Evolutionary conservation across 2,888 invertebrate species (phyloP), one percentile per base, ranked within the genome.

Genomic region (Polymixis flavicincta): DNA sequence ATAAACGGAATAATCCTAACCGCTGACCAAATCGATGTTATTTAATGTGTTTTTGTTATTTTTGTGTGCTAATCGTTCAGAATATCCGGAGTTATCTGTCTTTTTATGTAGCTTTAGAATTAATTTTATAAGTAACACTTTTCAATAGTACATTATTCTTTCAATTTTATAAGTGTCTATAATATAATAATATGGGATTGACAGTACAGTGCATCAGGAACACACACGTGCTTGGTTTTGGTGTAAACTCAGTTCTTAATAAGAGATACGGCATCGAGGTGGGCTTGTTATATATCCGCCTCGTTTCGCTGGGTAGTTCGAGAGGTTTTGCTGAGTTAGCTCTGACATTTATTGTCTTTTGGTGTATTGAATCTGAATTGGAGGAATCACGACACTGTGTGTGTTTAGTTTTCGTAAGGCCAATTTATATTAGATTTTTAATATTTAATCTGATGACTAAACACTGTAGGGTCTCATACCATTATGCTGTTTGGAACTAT

Each of bases 331-430:
- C 55, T 57, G 25, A 52, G 22, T 50, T 70, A 61, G 45, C 32
- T 76, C 50, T 55, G 70, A 77, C n/a, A 77, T 54, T 71, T 8
- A 60, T 50, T 78, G 55, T 54, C 42, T 55, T 67, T 14, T 42
- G 11, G 28, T 25, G 50, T 65, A 55, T 57, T 52, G 59, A 45
- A 54, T 79, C 64, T 48, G 60, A 55, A 65, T 60, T 52, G 48
- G 42, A 75, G 32, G 25, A 71, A 71, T 71, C 57, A 57, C 52
- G 25, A 52, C 55, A 61, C 55, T 71, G 69, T 77, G 37, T 37
- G 82, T 73, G 78, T 85, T 85, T 82, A 85, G 78, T 82, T 85
- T 42, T 65, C 42, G 55, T 75, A 75, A 71, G 65, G 78, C 22
- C 79, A 72, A 55, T 75, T 76, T 76, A 52, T 79, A 57, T 66